phyloP scores from a whole-genome alignment of 2,888 invertebrate genomes.

The Thelaira solivaga region DNA sequence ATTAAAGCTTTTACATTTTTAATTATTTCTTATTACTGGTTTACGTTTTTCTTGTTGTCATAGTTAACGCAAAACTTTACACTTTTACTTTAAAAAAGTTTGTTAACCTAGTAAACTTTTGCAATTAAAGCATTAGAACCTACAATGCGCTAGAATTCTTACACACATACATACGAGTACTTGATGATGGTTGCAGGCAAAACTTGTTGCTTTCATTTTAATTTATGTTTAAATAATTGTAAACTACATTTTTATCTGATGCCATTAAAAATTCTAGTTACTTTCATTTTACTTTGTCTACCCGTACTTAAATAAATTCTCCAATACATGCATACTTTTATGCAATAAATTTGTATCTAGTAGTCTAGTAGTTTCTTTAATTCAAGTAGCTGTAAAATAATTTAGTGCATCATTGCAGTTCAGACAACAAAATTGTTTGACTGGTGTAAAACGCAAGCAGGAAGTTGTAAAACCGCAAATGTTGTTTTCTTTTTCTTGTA shows the following conservation, averaged over 20 bases:
- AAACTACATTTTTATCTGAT: slow-evolving; percentile 25
- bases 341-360: slow-evolving; percentile 7
- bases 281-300: not conserved
- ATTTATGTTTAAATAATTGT: not conserved
- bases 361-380: slow-evolving; percentile 6
- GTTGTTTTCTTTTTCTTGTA: not conserved
- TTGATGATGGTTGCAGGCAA: not conserved
- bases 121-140: slow-evolving; percentile 7
- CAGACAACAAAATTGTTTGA: not conserved
- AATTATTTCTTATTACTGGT: not conserved
- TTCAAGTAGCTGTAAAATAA: slow-evolving; percentile 33
- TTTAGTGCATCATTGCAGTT: slow-evolving; percentile 12
- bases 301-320: not conserved
- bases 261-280: slow-evolving; percentile 21
- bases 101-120: slow-evolving; percentile 46
- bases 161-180: too few relatives aligned
- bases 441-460: slow-evolving; percentile 28
- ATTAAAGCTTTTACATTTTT: slow-evolving; percentile 7
- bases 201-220: slow-evolving; percentile 13
- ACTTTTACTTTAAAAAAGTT: slow-evolving; percentile 6
- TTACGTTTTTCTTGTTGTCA: not conserved
- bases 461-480: slow-evolving; percentile 14
- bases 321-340: not conserved
- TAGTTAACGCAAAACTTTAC: not conserved
- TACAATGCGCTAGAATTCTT: not conserved